Base-by-base conservation (phyloP, 2,888 invertebrate genomes). In the Macrosiphum euphorbiae region DNA sequence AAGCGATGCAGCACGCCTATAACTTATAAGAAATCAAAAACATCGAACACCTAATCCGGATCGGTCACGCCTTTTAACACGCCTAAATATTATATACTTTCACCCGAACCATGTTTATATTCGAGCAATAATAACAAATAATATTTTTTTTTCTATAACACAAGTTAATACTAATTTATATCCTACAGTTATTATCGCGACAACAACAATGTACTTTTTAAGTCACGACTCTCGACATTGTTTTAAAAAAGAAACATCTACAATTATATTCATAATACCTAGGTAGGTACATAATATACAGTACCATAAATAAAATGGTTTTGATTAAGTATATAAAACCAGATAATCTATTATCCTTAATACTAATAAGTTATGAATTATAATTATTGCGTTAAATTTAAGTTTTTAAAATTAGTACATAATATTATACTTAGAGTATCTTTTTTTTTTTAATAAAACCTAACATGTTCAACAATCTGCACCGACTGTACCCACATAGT, bases 31-130 rank as follows among this genome's bases (percentile, higher is more conserved):
- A 44, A 84, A 67, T 88, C 52, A 84, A 92, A 89, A 67, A 88
- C 89, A 93, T 58, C 89, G 47, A 89, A 93, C 89, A 58, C 89
- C 84, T 93, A 88, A 93, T 93, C 89, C 89, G 92, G 47, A 93
- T 93, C 92, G 84, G 89, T 93, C 89, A 93, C 92, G 92, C 84
- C 92, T 93, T 84, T 93, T 89, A 93, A 88, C 89, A 93, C 89
- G 55, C 92, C 92, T 93, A 93, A 93, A 93, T 67, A 90, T 61
- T 47, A 47, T 47, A 89, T 55, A 93, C 92, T 93, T 93, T 93
- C 92, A 93, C 92, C 84, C 47, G 61, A 61, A 87, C 87, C 47
- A 47, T 92, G 58, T 58, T 41, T 58, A n/a, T 47, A 58, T 44
- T 58, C 89, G 84, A 55, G 35, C 78, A 35, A 35, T 85, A 84